These are phyloP conservation scores for Corydoras maculifer DNA, from an alignment of 2,113 vertebrate genomes.

Conservation along the genomic window DNA sequence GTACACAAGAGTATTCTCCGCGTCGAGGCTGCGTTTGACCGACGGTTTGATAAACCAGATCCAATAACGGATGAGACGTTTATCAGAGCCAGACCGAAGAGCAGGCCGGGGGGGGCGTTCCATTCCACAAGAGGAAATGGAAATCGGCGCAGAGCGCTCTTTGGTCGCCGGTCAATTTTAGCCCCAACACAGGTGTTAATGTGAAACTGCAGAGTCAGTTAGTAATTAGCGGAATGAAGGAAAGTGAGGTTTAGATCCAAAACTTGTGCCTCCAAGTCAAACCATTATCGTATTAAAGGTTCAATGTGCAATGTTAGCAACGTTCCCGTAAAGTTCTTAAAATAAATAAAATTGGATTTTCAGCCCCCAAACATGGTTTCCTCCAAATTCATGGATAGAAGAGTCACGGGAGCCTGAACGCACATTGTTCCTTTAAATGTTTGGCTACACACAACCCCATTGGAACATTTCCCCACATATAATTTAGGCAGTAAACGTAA, in stretches of 20 bases:
- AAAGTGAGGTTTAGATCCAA: constrained; percentile 16
- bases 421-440: background rate
- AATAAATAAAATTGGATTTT: no score
- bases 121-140: constrained; percentile 62
- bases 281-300: constrained; percentile 1
- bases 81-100: constrained; percentile 55
- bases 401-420: background rate
- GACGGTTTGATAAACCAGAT: constrained; percentile 65
- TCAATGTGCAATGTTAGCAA: background rate
- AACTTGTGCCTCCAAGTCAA: constrained; percentile 19
- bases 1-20: constrained; percentile 13
- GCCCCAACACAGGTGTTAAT: constrained; percentile 25
- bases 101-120: constrained; percentile 28
- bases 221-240: constrained; percentile 21
- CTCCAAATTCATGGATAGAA: no score
- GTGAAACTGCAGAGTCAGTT: constrained; percentile 12
- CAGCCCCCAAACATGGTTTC: no score
- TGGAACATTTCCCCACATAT: background rate
- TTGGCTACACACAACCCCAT: background rate
- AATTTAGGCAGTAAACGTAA: background rate
- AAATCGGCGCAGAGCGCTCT: constrained; percentile 39
- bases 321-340: background rate
- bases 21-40: constrained; percentile 56
- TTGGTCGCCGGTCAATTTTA: constrained; percentile 47
- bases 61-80: constrained; percentile 55